Conservation (phyloP, 2,888 invertebrate species). For the Cantharis nigra region DNA sequence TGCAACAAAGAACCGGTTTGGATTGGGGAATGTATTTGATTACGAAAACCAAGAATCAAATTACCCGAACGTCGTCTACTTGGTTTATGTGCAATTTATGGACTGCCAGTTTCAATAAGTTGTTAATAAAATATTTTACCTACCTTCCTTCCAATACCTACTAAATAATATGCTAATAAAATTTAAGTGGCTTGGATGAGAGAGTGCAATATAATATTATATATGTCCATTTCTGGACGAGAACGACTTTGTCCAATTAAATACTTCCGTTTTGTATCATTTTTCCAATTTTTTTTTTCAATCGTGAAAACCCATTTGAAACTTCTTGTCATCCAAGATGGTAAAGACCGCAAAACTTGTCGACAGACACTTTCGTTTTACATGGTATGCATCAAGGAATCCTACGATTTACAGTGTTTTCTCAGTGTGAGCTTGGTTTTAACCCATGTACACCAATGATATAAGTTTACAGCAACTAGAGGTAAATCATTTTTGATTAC, state of each 20-base stretch:
- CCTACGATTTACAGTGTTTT: slow-evolving; percentile 25
- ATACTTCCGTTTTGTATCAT: neutral
- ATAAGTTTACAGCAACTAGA: slow-evolving; percentile 47
- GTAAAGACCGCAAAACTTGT: neutral
- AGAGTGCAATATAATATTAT: no score
- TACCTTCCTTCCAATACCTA: neutral
- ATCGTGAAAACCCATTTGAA: neutral
- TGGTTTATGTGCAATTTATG: slow-evolving; percentile 5
- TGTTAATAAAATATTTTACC: neutral
- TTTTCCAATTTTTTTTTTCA: neutral
- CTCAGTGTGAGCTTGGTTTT: slow-evolving; percentile 27
- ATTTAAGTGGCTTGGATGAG: neutral
- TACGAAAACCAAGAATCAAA: slow-evolving; percentile 32
- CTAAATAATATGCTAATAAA: neutral
- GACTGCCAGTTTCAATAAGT: slow-evolving; percentile 4
- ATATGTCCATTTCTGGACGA: no score
- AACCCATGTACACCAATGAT: slow-evolving; percentile 39
- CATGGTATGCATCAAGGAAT: slow-evolving; percentile 7
- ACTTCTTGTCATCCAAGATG: neutral
- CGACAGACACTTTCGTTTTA: neutral
- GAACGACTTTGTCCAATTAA: neutral
- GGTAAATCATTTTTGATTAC: slow-evolving; percentile 47
- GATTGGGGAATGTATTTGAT: slow-evolving; percentile 20
- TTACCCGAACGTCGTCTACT: slow-evolving; percentile 20
- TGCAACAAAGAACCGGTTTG: slow-evolving; percentile 14